A percentile compares a stretch with the other conserved stretches of the same genome.
These are phyloP conservation scores for Cylloceria caligata DNA, from an alignment of 2,888 invertebrate genomes.

Conservation along the genomic window DNA sequence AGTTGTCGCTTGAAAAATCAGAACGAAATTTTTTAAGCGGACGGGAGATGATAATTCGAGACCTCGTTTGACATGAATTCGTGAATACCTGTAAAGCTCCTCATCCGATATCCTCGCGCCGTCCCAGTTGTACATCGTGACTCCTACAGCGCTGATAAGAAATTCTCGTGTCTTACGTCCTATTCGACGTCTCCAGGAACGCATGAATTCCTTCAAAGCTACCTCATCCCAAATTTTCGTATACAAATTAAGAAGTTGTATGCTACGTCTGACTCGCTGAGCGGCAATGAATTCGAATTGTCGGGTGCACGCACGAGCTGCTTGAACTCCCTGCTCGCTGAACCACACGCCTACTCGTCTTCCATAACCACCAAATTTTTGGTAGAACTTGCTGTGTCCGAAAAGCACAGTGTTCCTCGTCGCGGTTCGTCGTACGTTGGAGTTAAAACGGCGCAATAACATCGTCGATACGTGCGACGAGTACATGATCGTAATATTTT, in stretches of 20 bases:
- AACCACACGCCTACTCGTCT: slow-evolving; percentile 76
- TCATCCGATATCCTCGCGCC: slow-evolving; percentile 86
- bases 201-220: slow-evolving; percentile 86
- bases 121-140: slow-evolving; percentile 88
- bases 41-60: too few species aligned
- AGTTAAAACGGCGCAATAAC: slow-evolving; percentile 68
- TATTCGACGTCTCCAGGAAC: slow-evolving; percentile 83
- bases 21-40: not conserved
- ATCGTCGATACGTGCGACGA: slow-evolving; percentile 70
- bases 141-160: slow-evolving; percentile 86
- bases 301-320: slow-evolving; percentile 75
- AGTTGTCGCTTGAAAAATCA: not conserved
- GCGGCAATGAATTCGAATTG: slow-evolving; percentile 84
- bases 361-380: slow-evolving; percentile 74
- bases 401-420: slow-evolving; percentile 45
- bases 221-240: slow-evolving; percentile 88
- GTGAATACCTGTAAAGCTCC: slow-evolving; percentile 86
- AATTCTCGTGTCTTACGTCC: slow-evolving; percentile 86
- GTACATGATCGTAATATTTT: slow-evolving; percentile 51
- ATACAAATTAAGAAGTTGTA: slow-evolving; percentile 88
- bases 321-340: slow-evolving; percentile 75
- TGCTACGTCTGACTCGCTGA: slow-evolving; percentile 87
- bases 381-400: slow-evolving; percentile 64
- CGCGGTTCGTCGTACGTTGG: slow-evolving; percentile 38
- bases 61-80: too few species aligned